Evolutionary conservation across 2,888 invertebrate genomes (phyloP), one percentile per base, ranked within the genome.

Genomic region (Trypoxylon attenuatum): DNA sequence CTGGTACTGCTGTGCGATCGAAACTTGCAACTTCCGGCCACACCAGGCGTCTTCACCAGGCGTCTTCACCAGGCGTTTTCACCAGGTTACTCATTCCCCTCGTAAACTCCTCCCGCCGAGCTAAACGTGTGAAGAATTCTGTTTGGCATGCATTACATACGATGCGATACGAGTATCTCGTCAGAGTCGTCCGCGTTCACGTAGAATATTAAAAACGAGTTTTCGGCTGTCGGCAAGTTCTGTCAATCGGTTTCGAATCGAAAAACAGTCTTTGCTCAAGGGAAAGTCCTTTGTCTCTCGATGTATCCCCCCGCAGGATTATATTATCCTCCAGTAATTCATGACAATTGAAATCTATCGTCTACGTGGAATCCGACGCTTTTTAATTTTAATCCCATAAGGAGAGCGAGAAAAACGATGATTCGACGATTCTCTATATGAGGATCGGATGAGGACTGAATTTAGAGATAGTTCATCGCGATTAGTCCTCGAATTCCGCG

Each of bases 401-500:
- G 33, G 13, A 13, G 33, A 6, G 33, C n/a, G 41, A 25, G 46
- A 50, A 15, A 16, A 15, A 41, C 33, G 46, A 22, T 43, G 29
- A 19, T 43, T 27, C 39, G 47, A 33, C 33, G 51, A 25, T 47
- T 23, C 45, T 21, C 54, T 55, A 58, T 39, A 16, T n/a, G 25
- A 45, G 46, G 13, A 52, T 27, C 27, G 56, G 57, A 51, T 49
- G 66, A 50, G 68, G 64, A 55, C 56, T 71, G 65, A 79, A 76
- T 79, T 78, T 71, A 70, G 73, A 79, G 78, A 76, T 77, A 76
- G 76, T 74, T 75, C 59, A 71, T 63, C 72, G 73, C 72, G 79
- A 82, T 81, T 77, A 71, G 69, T 71, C 70, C 73, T 71, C 59
- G 67, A 72, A 78, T 75, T 73, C 67, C 45, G 39, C 68, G 69